Percentiles rank a stretch among this genome's conserved stretches.
Evolutionary conservation across 1,140 invertebrate species (phyloP).

Genomic region (Dinothrombium tinctorium): DNA sequence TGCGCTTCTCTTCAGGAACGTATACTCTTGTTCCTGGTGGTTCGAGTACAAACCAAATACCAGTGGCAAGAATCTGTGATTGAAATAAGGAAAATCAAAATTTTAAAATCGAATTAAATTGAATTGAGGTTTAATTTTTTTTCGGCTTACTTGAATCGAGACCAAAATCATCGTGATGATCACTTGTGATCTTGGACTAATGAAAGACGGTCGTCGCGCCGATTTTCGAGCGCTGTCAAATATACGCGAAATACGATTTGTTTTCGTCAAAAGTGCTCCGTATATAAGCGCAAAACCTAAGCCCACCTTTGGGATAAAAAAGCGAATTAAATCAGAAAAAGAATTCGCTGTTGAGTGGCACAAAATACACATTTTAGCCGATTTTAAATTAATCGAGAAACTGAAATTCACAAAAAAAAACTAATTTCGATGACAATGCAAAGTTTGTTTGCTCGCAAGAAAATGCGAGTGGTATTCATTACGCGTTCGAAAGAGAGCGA

Average conservation of each 20-base stretch:
- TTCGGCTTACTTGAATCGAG: slow-evolving; percentile 25
- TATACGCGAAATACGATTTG: slow-evolving; percentile 68
- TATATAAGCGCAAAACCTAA: slow-evolving; percentile 79
- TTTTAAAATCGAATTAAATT: too few species aligned
- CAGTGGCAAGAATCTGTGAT: slow-evolving; percentile 21
- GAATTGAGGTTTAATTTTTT: neutral
- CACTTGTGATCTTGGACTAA: slow-evolving; percentile 54
- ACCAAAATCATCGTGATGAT: slow-evolving; percentile 38
- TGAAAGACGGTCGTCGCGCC: slow-evolving; percentile 64
- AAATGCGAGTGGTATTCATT: neutral
- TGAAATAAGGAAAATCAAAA: neutral
- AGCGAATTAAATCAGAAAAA: neutral
- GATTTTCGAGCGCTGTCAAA: slow-evolving; percentile 67
- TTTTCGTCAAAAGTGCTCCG: slow-evolving; percentile 68
- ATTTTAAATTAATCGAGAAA: too few species aligned
- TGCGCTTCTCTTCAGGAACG: slow-evolving; percentile 25
- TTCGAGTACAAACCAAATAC: slow-evolving; percentile 33
- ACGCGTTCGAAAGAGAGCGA: neutral
- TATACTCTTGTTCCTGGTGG: slow-evolving; percentile 28
- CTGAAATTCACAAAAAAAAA: neutral
- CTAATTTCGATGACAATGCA: neutral
- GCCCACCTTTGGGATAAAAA: slow-evolving; percentile 25
- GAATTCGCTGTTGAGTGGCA: neutral
- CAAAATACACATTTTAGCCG: too few species aligned
- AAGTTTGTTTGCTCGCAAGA: neutral